phyloP scores from a whole-genome alignment of 2,113 vertebrate genomes.

The Platysteira castanea region DNA sequence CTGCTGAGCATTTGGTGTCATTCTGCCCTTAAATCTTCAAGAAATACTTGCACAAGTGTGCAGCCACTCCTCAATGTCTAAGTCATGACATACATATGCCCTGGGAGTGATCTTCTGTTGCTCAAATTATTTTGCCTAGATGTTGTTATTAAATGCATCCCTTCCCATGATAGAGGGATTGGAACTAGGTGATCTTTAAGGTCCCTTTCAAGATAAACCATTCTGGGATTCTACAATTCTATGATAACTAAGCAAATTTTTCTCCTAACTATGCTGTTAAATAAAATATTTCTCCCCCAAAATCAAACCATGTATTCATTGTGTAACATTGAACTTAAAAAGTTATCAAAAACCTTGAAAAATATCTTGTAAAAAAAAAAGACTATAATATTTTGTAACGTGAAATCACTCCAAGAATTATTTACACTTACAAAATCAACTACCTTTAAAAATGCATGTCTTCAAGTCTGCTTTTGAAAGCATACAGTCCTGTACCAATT shows the following conservation, averaged over 20 bases:
- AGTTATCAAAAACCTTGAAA: not conserved
- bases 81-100: too few relatives aligned
- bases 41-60: not conserved
- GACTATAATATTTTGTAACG: rapidly evolving
- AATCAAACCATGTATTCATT: not conserved
- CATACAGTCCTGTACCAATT: rapidly evolving
- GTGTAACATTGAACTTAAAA: not conserved
- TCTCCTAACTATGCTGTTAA: not conserved
- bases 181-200: not conserved
- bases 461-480: not conserved
- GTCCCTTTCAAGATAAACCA: not conserved
- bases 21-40: not conserved
- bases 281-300: not conserved
- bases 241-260: not conserved
- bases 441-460: not conserved
- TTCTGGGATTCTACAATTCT: not conserved
- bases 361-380: not conserved
- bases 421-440: not conserved
- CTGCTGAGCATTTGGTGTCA: not conserved
- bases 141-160: not conserved
- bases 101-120: not conserved
- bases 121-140: not conserved
- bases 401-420: not conserved
- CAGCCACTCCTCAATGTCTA: not conserved
- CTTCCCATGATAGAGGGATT: rapidly evolving